Base-by-base conservation (phyloP, 2,113 vertebrate species). In the Microtus montanus region DNA sequence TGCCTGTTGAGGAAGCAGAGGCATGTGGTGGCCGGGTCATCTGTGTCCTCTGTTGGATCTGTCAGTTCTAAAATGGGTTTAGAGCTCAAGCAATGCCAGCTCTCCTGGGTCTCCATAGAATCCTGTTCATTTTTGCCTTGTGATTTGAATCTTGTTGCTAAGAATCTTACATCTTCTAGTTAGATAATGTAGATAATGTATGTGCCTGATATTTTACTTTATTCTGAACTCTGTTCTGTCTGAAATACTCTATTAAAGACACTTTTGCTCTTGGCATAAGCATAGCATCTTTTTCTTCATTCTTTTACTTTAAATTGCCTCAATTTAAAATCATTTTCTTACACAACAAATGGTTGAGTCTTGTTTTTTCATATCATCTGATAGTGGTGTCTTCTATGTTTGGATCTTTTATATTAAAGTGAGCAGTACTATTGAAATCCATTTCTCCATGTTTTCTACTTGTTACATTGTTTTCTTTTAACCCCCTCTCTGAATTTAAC, bases 1-100 rank as follows among this genome's bases (percentile, higher is more conserved):
- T 33, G 26, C 58, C 71, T 38, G 9, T 35, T 41, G 70, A 26
- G 30, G 15, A 33, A 33, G 74, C 35, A 0, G 80, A 83, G 80
- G 54, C 80, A 4, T 30, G 52, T 13, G 58, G 33, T 20, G 63
- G 7, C 9, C 2, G 3, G 33, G 15, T 41, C 22, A 0, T 54
- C 17, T 30, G 2, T n/a, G 26, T 47, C 70, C 63, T 20, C 19
- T 58, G 86, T n/a, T 1, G 44, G 64, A 2, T 33, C 19, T 33
- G 13, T 13, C 47, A 1, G 52, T 30, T 7, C 4, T 30, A 3
- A 83, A 41, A 28, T 10, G 4, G 73, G 5, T 1, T 9, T 4
- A 6, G 19, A 17, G 38, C 64, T 33, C 13, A n/a, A 0, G 4
- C 10, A 22, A 0, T 14, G 8, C 71, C n/a, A 4, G 2, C 9